Percentiles rank a stretch among this genome's conserved stretches.
These are phyloP conservation scores for Notarius quadriscutis DNA, from an alignment of 2,113 vertebrate genomes.

Conservation along the genomic window DNA sequence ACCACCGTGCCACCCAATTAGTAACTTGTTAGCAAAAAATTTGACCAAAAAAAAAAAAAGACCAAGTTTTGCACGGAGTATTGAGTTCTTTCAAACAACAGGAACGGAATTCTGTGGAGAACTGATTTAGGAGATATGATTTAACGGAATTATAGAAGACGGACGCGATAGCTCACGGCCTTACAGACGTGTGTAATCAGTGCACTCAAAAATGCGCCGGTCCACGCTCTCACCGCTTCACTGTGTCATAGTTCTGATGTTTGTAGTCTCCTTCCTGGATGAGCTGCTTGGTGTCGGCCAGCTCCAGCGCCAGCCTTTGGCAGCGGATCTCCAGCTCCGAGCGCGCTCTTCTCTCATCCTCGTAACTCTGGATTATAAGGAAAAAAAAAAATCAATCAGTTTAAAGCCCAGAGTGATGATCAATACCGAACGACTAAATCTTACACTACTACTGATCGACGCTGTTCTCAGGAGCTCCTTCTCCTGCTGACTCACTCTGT, in stretches of 20 bases:
- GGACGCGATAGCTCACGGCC: no score
- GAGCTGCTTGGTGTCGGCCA: conserved; percentile 90
- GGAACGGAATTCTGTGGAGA: no score
- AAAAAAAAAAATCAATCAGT: not conserved
- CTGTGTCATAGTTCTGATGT: conserved; percentile 87
- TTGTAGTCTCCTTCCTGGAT: conserved; percentile 91
- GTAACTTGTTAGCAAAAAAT: no score
- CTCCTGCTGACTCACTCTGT: not conserved
- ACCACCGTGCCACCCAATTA: no score
- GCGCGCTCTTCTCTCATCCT: conserved; percentile 81
- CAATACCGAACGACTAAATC: no score
- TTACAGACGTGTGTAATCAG: not conserved
- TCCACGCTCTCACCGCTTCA: conserved; percentile 79
- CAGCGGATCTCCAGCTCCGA: conserved; percentile 86
- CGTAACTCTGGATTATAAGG: conserved; percentile 77
- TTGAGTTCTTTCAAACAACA: no score
- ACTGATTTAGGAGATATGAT: no score
- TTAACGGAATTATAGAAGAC: no score
- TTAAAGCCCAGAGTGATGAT: not conserved
- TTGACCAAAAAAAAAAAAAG: no score
- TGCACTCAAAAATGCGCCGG: not conserved
- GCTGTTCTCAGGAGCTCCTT: not conserved
- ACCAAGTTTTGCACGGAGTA: no score
- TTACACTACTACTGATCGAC: not conserved
- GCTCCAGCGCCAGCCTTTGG: conserved; percentile 86